A percentile compares a stretch with the other conserved stretches of the same genome.
phyloP scores from a whole-genome alignment of 1,140 invertebrate species.

The Drosophila sp. region DNA sequence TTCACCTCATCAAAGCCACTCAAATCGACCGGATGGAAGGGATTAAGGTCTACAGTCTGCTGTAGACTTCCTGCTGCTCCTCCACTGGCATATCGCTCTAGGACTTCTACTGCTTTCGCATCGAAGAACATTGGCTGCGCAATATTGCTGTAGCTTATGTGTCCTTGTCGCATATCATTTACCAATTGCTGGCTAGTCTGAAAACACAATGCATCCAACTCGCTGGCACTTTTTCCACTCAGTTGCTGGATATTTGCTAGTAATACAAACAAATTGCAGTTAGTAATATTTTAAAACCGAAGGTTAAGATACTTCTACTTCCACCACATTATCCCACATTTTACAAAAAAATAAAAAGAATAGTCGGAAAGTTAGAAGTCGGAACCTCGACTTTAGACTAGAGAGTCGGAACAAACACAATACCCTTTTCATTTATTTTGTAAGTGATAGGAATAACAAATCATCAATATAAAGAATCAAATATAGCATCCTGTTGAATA shows the following conservation, averaged over 20 bases:
- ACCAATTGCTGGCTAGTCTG: constrained; percentile 66
- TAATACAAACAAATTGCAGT: neutral
- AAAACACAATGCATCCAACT: constrained; percentile 61
- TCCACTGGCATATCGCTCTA: constrained; percentile 40
- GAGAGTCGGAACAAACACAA: too few species aligned
- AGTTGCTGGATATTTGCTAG: constrained; percentile 65
- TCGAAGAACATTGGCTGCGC: constrained; percentile 75
- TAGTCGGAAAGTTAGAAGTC: too few species aligned
- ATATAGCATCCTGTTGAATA: too few species aligned
- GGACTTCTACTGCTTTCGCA: constrained; percentile 57
- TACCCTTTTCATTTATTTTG: too few species aligned
- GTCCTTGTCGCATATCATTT: constrained; percentile 65
- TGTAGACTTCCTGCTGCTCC: constrained; percentile 36
- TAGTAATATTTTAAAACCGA: neutral
- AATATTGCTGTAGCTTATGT: constrained; percentile 61
- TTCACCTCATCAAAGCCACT: constrained; percentile 75
- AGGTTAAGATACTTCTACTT: too few species aligned
- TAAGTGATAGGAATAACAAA: too few species aligned
- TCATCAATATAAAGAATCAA: too few species aligned
- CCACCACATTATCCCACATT: too few species aligned
- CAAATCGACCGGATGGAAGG: constrained; percentile 64
- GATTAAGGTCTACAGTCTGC: constrained; percentile 52
- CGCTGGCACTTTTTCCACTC: constrained; percentile 56
- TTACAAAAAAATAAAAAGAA: too few species aligned
- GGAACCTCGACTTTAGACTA: too few species aligned